Conservation (phyloP, 2,113 vertebrate genomes). For the Xiphophorus maculatus region DNA sequence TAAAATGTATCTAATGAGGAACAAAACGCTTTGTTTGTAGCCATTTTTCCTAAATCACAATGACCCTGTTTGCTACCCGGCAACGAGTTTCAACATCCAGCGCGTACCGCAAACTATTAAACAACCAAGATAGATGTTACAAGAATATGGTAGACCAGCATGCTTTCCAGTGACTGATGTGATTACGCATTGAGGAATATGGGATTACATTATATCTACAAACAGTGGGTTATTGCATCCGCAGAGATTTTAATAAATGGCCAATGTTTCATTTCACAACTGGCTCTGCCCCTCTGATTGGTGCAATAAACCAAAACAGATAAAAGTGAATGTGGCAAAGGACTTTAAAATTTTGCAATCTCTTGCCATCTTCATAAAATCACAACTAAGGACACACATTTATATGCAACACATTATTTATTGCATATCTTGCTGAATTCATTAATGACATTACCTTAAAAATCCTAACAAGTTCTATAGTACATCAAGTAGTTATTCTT, state of each 20-base stretch:
- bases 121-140: constrained; percentile 15
- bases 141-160: constrained; percentile 39
- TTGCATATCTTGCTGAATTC: not conserved
- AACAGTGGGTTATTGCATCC: constrained; percentile 37
- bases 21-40: constrained; percentile 5
- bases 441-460: not conserved
- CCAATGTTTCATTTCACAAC: constrained; percentile 52
- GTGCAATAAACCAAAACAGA: constrained; percentile 19
- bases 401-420: not conserved
- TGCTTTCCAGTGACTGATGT: constrained; percentile 33
- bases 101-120: constrained; percentile 19
- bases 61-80: not conserved
- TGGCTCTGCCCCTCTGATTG: constrained; percentile 15
- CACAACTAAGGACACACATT: not conserved
- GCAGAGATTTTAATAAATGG: constrained; percentile 38
- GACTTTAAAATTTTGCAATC: constrained; percentile 43
- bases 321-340: constrained; percentile 12
- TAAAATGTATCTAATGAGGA: constrained; percentile 29
- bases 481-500: not conserved
- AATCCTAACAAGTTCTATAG: not conserved
- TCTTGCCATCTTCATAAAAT: not conserved
- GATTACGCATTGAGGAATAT: constrained; percentile 26
- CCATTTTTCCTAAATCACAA: constrained; percentile 2
- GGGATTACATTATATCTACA: constrained; percentile 18
- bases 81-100: constrained; percentile 14